Evolutionary conservation across 2,113 vertebrate species (phyloP).

Genomic region (Marmota flaviventris): DNA sequence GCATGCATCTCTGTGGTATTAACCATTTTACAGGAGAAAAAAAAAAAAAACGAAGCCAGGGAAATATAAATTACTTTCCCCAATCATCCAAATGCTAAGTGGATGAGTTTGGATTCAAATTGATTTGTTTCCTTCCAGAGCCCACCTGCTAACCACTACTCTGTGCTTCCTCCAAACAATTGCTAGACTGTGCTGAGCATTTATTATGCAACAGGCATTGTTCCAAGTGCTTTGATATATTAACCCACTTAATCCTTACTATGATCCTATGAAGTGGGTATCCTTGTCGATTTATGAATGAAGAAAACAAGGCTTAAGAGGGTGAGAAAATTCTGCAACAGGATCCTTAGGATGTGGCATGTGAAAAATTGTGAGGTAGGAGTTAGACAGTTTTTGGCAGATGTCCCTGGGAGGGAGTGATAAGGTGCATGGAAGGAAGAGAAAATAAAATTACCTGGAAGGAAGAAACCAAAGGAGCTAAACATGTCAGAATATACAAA

Average conservation of each 20-base stretch:
- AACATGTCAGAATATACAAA: not conserved
- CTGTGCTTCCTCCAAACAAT: not conserved
- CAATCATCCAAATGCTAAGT: not conserved
- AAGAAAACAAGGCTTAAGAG: not conserved
- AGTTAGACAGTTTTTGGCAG: not conserved
- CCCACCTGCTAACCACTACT: not conserved
- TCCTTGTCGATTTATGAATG: not conserved
- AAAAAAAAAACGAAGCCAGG: not conserved
- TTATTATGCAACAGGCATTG: not conserved
- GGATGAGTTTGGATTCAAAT: not conserved
- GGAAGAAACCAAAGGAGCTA: not conserved
- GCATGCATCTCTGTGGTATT: not conserved
- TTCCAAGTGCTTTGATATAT: not conserved
- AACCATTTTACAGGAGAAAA: not conserved
- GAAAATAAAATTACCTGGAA: not conserved
- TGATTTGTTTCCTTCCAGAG: not conserved
- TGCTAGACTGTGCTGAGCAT: not conserved
- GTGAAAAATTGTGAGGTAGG: not conserved
- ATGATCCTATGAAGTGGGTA: not conserved
- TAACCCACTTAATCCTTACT: not conserved
- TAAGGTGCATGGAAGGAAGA: not conserved
- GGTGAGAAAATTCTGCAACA: not conserved
- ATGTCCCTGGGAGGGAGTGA: not conserved
- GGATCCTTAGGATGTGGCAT: not conserved
- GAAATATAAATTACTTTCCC: not conserved